Conservation (phyloP, 1,140 invertebrate species). For the Nasonia vitripennis region DNA sequence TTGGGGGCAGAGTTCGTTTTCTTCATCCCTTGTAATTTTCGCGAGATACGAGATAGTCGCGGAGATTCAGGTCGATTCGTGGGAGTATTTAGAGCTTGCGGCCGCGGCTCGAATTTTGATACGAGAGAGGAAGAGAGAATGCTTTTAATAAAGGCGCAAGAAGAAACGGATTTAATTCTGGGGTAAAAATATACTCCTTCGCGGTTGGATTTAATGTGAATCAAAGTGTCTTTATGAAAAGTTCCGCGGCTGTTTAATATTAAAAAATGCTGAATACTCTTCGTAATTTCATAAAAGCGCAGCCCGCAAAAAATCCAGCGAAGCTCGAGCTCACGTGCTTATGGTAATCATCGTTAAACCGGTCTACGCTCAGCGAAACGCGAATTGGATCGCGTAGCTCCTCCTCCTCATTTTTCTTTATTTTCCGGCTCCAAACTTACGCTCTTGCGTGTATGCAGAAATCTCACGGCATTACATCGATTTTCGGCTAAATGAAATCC, state of each 20-base stretch:
- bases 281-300: background rate
- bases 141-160: conserved; percentile 30
- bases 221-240: background rate
- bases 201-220: background rate
- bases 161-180: too few species aligned
- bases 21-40: too few species aligned
- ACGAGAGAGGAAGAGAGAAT: background rate
- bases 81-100: conserved; percentile 52
- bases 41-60: background rate
- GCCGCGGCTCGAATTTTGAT: conserved; percentile 26
- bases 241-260: background rate
- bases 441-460: too few species aligned
- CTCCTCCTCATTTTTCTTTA: background rate
- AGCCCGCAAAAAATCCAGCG: background rate
- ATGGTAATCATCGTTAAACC: conserved; percentile 30
- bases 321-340: conserved; percentile 16
- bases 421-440: background rate
- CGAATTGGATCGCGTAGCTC: conserved; percentile 2
- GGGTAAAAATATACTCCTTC: too few species aligned
- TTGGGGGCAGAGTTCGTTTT: too few species aligned
- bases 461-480: too few species aligned
- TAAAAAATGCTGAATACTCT: background rate
- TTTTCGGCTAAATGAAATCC: too few species aligned
- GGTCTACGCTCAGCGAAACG: background rate
- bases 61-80: conserved; percentile 54